These are phyloP conservation scores for Ennomos erosarius DNA, from an alignment of 2,888 invertebrate genomes.

Conservation along the genomic window DNA sequence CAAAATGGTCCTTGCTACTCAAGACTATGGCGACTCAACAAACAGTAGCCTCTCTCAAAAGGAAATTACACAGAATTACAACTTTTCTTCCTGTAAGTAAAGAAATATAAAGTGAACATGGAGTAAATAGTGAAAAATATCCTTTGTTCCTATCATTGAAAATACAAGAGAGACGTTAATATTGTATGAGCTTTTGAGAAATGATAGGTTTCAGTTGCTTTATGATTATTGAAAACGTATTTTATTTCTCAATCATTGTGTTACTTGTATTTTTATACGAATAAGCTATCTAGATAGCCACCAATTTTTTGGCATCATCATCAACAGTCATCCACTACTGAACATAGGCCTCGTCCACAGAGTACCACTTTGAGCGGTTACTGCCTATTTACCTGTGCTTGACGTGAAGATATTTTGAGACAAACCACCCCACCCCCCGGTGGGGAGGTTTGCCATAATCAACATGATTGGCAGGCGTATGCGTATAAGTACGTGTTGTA, in stretches of 20 bases:
- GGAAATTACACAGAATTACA: constrained; percentile 65
- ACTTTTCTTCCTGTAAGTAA: constrained; percentile 53
- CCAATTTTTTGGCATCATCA: no score
- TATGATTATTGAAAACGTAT: constrained; percentile 28
- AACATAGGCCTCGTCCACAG: no score
- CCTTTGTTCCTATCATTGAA: constrained; percentile 38
- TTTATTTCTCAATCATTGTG: constrained; percentile 22
- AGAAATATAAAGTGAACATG: constrained; percentile 50
- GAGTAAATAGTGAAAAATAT: constrained; percentile 46
- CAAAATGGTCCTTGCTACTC: constrained; percentile 65
- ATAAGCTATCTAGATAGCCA: background rate
- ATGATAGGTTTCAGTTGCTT: constrained; percentile 35
- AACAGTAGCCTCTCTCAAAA: constrained; percentile 57
- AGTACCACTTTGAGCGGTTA: no score
- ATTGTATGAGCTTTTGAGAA: constrained; percentile 43
- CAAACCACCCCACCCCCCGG: no score
- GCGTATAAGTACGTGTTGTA: no score
- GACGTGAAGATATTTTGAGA: no score
- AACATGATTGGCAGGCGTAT: no score
- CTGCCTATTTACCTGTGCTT: no score
- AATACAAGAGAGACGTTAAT: constrained; percentile 45
- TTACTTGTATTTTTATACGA: background rate
- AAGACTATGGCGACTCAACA: constrained; percentile 55
- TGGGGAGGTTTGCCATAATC: no score
- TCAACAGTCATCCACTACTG: no score